Evolutionary conservation across 2,113 vertebrate species (phyloP), one percentile per base, ranked within the genome.

Genomic region (Oreochromis spilurus): DNA sequence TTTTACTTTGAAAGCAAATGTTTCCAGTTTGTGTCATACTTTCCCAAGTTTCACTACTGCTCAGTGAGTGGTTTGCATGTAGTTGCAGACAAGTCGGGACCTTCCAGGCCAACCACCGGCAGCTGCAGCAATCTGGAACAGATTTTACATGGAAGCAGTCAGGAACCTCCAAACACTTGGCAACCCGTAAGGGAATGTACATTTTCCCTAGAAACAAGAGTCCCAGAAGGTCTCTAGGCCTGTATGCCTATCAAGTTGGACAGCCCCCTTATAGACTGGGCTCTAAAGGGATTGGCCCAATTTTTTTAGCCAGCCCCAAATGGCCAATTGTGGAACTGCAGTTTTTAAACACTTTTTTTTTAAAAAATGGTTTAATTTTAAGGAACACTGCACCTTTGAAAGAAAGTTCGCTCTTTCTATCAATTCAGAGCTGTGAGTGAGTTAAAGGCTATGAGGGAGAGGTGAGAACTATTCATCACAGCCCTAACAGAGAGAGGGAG

Each of bases 371-470:
- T 10, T 72, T 72, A 26, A 0, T 24, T 70, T 70, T 67, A 72
- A 6, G 14, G 65, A 14, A 45, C 21, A 45, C 6, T 72, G 21
- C 40, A 72, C 8, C 2, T 72, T 26, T 72, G 40, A 45, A 45
- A 72, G 21, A 45, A 16, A 45, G 13, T 21, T 45, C 21, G 3
- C 2, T 45, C 16, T 12, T 26, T 62, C 4, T 36, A n/a, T 65
- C 34, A 4, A 2, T 45, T n/a, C 14, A 75, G 24, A 29, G 24
- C 9, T 29, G 2, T 29, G 24, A 0, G 9, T 0, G 0, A 75
- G 70, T 17, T 75, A 17, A 75, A 29, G 16, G 43, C 9, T 75
- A 26, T 12, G 24, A 48, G 24, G 24, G 24, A 48, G 43, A 48
- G 70, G 43, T 48, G 16, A 24, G 14, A 36, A 0, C 60, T 36